These are phyloP conservation scores for Metellina segmentata DNA, from an alignment of 2,888 invertebrate species.

Conservation along the genomic window DNA sequence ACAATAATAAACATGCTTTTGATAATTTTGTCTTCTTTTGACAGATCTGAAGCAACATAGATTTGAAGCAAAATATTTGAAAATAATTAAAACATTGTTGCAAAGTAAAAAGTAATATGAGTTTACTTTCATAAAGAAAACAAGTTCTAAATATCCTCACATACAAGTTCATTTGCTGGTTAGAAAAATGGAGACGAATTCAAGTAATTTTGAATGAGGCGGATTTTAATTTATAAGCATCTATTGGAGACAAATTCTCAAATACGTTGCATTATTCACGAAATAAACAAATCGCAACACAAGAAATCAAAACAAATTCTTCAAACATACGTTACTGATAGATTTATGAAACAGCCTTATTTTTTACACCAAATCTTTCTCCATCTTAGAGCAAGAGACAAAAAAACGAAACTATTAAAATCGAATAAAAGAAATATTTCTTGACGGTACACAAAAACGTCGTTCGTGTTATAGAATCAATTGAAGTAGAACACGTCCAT, in stretches of 20 bases:
- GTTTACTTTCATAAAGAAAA: no score
- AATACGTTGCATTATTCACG: neutral
- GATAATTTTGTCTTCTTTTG: no score
- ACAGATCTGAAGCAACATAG: no score
- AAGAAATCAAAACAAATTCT: neutral
- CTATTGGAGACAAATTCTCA: no score
- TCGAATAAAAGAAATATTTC: neutral
- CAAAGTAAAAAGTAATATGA: no score
- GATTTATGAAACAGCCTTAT: neutral
- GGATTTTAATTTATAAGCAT: neutral
- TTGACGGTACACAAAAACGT: neutral
- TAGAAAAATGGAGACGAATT: no score
- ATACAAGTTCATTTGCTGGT: no score
- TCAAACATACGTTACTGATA: neutral
- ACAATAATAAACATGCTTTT: no score
- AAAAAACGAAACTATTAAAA: constrained; percentile 3
- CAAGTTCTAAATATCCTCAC: no score
- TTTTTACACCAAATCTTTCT: neutral
- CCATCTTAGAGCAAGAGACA: neutral
- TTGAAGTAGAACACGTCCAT: constrained; percentile 14
- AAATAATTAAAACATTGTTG: no score
- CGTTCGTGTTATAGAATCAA: neutral
- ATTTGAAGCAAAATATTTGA: no score
- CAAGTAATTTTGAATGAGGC: no score
- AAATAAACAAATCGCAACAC: neutral